A percentile compares a stretch with the other conserved stretches of the same genome.
phyloP scores from a whole-genome alignment of 2,797 vertebrate genomes.

The Sebastes kiyomatsui region DNA sequence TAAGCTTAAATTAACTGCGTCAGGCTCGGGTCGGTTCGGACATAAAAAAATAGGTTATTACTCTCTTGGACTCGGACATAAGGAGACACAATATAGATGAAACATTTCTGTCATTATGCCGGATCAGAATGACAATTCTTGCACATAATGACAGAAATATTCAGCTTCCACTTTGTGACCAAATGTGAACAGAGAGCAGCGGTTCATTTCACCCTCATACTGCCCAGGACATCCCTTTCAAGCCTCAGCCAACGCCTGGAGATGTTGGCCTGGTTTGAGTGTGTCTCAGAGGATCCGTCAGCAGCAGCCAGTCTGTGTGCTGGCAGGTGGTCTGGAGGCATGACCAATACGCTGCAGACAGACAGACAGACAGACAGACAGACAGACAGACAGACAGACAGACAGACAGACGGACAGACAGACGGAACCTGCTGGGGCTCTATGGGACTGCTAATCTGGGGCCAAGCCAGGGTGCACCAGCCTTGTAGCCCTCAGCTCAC shows the following conservation, averaged over 20 bases:
- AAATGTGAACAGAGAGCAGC: conserved; percentile 43
- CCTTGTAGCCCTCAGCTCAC: conserved; percentile 43
- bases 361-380: conserved; percentile 31
- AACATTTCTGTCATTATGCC: background rate
- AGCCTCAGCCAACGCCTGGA: conserved; percentile 60
- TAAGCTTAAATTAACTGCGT: background rate
- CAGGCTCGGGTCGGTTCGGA: background rate
- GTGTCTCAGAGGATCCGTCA: conserved; percentile 64
- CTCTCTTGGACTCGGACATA: background rate
- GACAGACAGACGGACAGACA: conserved; percentile 6
- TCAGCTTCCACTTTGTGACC: conserved; percentile 28
- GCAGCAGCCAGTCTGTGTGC: conserved; percentile 56
- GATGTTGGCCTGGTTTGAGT: conserved; percentile 64
- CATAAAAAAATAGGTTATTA: background rate
- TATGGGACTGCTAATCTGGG: conserved; percentile 57
- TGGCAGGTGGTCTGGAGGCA: conserved; percentile 75
- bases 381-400: conserved; percentile 35
- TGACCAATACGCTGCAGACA: conserved; percentile 62
- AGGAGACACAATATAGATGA: background rate
- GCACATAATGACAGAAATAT: conserved; percentile 14
- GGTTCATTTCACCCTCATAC: conserved; percentile 45
- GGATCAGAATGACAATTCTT: background rate
- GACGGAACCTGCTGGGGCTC: conserved; percentile 47
- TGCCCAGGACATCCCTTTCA: conserved; percentile 58
- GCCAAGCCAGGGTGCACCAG: conserved; percentile 52